Base-by-base conservation (phyloP, 2,888 invertebrate genomes). In the Patella ulyssiponensis region DNA sequence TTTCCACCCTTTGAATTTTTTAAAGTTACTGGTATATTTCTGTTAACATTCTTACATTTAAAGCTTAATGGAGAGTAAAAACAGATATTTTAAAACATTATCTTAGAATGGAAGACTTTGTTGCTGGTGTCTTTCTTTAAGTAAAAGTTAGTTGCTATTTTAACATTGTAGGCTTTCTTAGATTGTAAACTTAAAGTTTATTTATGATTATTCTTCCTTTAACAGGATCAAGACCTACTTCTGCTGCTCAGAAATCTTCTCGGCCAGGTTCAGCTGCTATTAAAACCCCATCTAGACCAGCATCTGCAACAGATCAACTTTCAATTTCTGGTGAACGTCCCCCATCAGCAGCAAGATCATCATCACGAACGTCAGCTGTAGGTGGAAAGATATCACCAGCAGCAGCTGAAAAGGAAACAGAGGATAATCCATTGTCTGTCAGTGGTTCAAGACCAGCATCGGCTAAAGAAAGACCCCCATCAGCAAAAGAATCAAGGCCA, bases 401-500 rank as follows among this genome's bases (percentile, higher is more conserved):
- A 27, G 54, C n/a, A n/a, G 56, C 73, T 27, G 17, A 33, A 27
- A 44, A 51, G 12, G 81, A 79, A 17, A 77, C 75, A 73, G 77
- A 77, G 23, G 81, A 75, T 44, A 72, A 75, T 17, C 77, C 76
- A 44, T 54, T 23, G n/a, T 75, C 76, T 23, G 69, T 71, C 23
- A 52, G 64, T 27, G 84, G 85, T 27, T 84, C 84, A 17, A 76
- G 82, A 72, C 83, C 86, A 71, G 72, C 76, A 4, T 82, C 83
- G 52, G 80, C 79, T 73, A 64, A 76, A 20, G 69, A n/a, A 15
- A 71, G 51, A 27, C 27, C 71, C 11, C 51, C 11, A 33, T 71
- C 71, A 54, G 33, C 33, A 0, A 64, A 64, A 14, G 23, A 14
- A 15, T n/a, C n/a, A 64, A 52, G 77, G 14, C 71, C 74, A 23